Evolutionary conservation across 2,113 vertebrate genomes (phyloP).

Genomic region (Abramis brama): DNA sequence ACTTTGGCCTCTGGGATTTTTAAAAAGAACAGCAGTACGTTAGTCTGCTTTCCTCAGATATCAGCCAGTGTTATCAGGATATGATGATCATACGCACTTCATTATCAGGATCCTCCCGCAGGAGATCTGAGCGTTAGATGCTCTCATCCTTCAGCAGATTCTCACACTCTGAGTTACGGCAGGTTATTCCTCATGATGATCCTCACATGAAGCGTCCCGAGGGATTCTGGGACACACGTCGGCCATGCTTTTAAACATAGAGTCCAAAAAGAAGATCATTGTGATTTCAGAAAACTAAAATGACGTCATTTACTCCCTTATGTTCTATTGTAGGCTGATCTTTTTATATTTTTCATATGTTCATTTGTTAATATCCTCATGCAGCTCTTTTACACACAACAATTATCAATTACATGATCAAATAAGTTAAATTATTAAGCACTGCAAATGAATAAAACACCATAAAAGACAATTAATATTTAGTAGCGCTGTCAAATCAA

Average conservation of each 20-base stretch:
- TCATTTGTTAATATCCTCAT: not conserved
- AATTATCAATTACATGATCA: not conserved
- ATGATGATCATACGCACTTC: not conserved
- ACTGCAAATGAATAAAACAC: too few relatives aligned
- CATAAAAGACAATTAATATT: not conserved
- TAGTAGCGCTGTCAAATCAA: too few relatives aligned
- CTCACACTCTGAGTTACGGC: too few relatives aligned
- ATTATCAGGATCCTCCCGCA: not conserved
- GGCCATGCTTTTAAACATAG: not conserved
- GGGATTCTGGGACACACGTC: not conserved
- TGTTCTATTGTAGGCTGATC: not conserved
- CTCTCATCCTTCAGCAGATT: not conserved
- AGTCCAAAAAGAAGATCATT: not conserved
- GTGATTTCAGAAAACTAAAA: not conserved
- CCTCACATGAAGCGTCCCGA: not conserved
- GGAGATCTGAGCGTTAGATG: not conserved
- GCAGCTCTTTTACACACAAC: not conserved
- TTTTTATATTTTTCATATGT: not conserved
- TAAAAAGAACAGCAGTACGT: not conserved
- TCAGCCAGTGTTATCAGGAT: not conserved
- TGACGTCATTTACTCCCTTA: not conserved
- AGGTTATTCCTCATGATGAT: conserved; percentile 28
- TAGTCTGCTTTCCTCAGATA: not conserved
- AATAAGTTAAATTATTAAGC: too few relatives aligned
- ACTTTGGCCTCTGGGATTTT: not conserved